Conservation (phyloP, 2,113 vertebrate genomes). For the Plotosus lineatus region DNA sequence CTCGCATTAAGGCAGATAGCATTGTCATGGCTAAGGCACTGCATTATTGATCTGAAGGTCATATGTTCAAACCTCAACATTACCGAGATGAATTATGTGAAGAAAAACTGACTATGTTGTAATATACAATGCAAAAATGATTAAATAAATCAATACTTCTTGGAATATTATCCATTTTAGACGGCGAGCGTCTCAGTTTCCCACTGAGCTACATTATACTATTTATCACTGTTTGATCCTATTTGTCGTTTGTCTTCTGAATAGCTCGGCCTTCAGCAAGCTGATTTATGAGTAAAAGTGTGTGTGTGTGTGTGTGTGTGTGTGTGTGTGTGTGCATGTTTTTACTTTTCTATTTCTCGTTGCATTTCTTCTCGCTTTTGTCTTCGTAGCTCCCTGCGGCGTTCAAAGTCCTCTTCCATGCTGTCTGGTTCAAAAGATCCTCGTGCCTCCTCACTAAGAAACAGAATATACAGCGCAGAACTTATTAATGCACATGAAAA, state of each 20-base stretch:
- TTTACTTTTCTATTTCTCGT: constrained; percentile 86
- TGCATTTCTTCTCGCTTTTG: constrained; percentile 97
- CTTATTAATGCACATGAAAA: constrained; percentile 17
- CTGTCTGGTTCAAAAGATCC: constrained; percentile 49
- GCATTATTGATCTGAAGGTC: not conserved
- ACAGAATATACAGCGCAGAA: not conserved
- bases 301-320: not conserved
- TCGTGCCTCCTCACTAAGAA: constrained; percentile 56
- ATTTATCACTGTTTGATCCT: not conserved
- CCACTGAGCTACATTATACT: not conserved
- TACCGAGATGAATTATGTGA: not conserved
- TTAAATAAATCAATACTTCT: too few relatives aligned
- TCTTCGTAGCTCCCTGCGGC: constrained; percentile 91
- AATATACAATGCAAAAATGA: too few relatives aligned
- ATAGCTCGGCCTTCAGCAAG: not conserved
- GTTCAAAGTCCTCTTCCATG: constrained; percentile 96
- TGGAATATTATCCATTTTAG: too few relatives aligned
- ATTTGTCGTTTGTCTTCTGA: not conserved
- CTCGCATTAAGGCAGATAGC: too few relatives aligned
- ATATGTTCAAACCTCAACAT: not conserved
- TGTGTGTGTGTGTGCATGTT: not conserved
- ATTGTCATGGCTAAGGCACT: too few relatives aligned
- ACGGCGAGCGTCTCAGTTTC: not conserved
- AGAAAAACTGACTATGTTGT: not conserved
- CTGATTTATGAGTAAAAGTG: not conserved